Evolutionary conservation across 2,113 vertebrate species (phyloP), one percentile per base, ranked within the genome.

Genomic region (Corythaeola cristata): DNA sequence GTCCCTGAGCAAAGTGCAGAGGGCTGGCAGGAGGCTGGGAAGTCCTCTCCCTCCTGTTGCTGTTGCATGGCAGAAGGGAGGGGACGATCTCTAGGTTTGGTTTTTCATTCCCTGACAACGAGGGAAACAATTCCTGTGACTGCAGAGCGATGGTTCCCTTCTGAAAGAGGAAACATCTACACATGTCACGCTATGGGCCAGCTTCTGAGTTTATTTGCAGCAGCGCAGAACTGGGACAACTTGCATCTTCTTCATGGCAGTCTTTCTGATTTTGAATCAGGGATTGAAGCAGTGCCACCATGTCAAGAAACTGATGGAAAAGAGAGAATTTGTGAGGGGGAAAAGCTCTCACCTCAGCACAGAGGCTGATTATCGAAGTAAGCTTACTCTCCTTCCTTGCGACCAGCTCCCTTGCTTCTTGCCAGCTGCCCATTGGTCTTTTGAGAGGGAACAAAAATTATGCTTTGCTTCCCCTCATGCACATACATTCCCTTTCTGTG

Each of bases 121-220:
- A 76, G 4, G 55, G 35, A 96, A 95, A 83, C 4, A 0, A 85
- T 79, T 87, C 15, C 55, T 41, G 41, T 76, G 50, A 27, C 66
- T 91, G 47, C 50, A 85, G 62, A 73, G 50, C 50, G 30, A 39
- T 13, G 6, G 32, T 76, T 95, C 66, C 77, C 55, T 85, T 92
- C 67, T 88, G 71, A 93, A 91, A 85, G 87, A 85, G 84, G 91
- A 96, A 97, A 69, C 71, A 55, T 74, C 53, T 63, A 44, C 67
- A 89, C 1, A 3, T 53, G 30, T 73, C 74, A 88, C 3, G 5
- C 35, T 30, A 8, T 0, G 4, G n/a, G 39, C 62, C 88, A 85
- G n/a, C 37, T 92, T 64, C 64, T 52, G 68, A 77, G 47, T 62
- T 71, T 67, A 78, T 74, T 78, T 80, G 49, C 73, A 93, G 60